Percentiles rank a stretch among this genome's conserved stretches.
These are phyloP conservation scores for Cervus canadensis DNA, from an alignment of 2,113 vertebrate species.

Conservation along the genomic window DNA sequence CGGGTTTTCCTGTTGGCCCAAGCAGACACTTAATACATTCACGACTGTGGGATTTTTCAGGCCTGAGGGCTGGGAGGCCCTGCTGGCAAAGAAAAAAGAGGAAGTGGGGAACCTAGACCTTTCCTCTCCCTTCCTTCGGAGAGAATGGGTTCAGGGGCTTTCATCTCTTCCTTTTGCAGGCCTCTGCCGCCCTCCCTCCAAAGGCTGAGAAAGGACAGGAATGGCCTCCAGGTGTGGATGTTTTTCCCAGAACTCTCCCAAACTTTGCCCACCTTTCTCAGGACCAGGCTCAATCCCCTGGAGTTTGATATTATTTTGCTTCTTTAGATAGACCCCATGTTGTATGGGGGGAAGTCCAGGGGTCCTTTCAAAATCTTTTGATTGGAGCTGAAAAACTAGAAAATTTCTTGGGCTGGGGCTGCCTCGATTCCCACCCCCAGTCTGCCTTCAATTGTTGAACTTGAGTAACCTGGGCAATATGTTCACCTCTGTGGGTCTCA, in stretches of 20 bases:
- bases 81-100: background rate
- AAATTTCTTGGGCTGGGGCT: background rate
- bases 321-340: background rate
- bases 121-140: background rate
- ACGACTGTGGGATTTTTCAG: slow-evolving; percentile 50
- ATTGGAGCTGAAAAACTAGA: background rate
- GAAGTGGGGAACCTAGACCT: background rate
- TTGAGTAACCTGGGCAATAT: background rate
- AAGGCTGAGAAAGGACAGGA: background rate
- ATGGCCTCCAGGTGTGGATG: background rate
- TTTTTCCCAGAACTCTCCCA: background rate
- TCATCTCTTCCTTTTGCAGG: background rate
- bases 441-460: background rate
- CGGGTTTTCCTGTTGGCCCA: background rate
- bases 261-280: slow-evolving; percentile 31
- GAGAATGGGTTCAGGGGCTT: background rate
- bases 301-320: background rate
- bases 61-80: background rate
- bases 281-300: background rate
- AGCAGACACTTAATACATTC: background rate
- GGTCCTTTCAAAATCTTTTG: slow-evolving; percentile 1
- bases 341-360: background rate
- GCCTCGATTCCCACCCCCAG: background rate
- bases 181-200: background rate
- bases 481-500: background rate